A percentile compares a stretch with the other conserved stretches of the same genome.
phyloP scores from a whole-genome alignment of 1,140 invertebrate genomes.

The Lethocerus indicus region DNA sequence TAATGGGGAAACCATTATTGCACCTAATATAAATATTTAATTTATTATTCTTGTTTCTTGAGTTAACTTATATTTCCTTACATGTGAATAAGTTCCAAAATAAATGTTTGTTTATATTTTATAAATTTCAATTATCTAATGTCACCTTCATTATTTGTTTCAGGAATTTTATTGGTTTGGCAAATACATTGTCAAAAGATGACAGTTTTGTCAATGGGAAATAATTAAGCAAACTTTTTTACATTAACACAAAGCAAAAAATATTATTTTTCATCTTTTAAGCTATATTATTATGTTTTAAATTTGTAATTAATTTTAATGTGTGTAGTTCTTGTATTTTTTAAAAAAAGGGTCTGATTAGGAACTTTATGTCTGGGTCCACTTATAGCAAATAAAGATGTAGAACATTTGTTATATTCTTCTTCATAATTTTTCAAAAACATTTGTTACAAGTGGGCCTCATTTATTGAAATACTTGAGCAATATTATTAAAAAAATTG shows the following conservation, averaged over 20 bases:
- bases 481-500: background rate
- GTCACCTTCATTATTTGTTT: background rate
- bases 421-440: background rate
- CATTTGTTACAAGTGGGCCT: conserved; percentile 3
- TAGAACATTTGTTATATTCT: background rate
- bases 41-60: background rate
- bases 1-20: background rate
- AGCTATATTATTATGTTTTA: background rate
- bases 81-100: background rate
- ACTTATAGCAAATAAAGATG: conserved; percentile 1
- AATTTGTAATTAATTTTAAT: background rate
- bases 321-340: background rate
- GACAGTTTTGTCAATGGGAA: conserved; percentile 13
- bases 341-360: background rate
- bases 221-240: background rate
- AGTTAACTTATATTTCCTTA: background rate
- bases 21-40: background rate
- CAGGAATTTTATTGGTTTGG: conserved; percentile 7
- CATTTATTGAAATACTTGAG: conserved; percentile 1
- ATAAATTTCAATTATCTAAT: conserved; percentile 2
- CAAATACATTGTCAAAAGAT: conserved; percentile 8
- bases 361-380: background rate
- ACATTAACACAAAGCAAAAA: background rate
- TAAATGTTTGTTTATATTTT: background rate
- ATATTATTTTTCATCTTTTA: background rate